These are phyloP conservation scores for Salticus scenicus DNA, from an alignment of 2,888 invertebrate genomes.

Conservation along the genomic window DNA sequence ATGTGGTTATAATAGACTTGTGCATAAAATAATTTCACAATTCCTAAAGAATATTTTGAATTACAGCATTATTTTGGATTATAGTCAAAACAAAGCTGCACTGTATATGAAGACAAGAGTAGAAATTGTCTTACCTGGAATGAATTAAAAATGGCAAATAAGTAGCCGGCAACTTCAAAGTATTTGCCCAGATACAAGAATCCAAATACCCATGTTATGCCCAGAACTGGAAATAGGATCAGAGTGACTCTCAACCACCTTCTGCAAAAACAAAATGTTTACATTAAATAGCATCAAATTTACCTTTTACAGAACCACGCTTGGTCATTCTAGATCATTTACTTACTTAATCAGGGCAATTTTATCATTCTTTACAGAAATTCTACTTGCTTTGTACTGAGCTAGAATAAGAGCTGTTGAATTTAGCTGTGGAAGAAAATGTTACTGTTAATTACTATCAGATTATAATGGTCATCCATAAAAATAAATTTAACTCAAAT, in stretches of 20 bases:
- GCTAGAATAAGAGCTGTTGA: constrained; percentile 49
- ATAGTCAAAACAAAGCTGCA: too few relatives aligned
- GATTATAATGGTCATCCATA: too few relatives aligned
- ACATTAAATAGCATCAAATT: background rate
- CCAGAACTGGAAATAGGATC: constrained; percentile 68
- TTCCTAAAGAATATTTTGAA: too few relatives aligned
- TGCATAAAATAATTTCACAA: too few relatives aligned
- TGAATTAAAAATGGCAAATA: constrained; percentile 70
- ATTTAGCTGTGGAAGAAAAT: constrained; percentile 30
- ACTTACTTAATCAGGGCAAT: constrained; percentile 50
- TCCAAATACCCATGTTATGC: constrained; percentile 71
- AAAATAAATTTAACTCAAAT: too few relatives aligned
- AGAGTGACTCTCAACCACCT: constrained; percentile 66
- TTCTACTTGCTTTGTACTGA: constrained; percentile 61
- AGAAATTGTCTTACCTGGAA: constrained; percentile 69
- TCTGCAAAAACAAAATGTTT: constrained; percentile 31
- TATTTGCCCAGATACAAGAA: constrained; percentile 68
- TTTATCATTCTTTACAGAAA: constrained; percentile 58
- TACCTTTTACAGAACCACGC: background rate
- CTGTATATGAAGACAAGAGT: too few relatives aligned
- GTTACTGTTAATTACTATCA: too few relatives aligned
- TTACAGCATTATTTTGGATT: too few relatives aligned
- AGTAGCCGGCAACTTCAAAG: constrained; percentile 59
- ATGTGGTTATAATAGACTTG: too few relatives aligned
- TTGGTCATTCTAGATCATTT: too few relatives aligned